Conservation (phyloP, 1,140 invertebrate species). For the Drosophila sulfurigaster region DNA sequence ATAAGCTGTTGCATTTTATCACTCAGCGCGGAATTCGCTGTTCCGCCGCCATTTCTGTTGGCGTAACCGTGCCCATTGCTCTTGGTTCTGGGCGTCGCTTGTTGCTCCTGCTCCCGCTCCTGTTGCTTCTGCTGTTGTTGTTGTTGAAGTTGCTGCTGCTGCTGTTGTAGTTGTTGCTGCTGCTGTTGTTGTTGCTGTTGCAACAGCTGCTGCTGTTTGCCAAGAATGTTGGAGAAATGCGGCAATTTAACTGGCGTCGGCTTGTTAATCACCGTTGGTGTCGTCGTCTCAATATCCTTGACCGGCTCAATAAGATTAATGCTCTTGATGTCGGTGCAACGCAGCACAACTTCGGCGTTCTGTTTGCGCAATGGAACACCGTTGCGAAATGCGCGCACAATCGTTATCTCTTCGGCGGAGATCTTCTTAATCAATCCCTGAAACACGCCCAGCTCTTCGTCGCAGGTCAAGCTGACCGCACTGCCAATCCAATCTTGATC, state of each 20-base stretch:
- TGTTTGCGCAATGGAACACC: conserved; percentile 88
- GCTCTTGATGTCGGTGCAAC: conserved; percentile 83
- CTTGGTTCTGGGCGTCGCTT: conserved; percentile 45
- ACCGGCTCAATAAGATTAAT: conserved; percentile 76
- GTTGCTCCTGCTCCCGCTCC: conserved; percentile 44
- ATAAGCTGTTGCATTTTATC: conserved; percentile 73
- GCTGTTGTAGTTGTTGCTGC: conserved; percentile 44
- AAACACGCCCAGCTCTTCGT: conserved; percentile 79
- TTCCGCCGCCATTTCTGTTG: conserved; percentile 10
- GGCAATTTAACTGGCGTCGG: conserved; percentile 81
- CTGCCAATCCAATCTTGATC: conserved; percentile 83
- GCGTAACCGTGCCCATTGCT: conserved; percentile 43
- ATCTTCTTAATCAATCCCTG: conserved; percentile 93
- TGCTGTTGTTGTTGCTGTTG: conserved; percentile 57
- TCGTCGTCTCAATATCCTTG: conserved; percentile 60
- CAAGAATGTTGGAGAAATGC: conserved; percentile 73
- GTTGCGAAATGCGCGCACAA: conserved; percentile 92
- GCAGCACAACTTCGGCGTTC: conserved; percentile 87
- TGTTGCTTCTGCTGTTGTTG: conserved; percentile 44
- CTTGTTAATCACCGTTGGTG: conserved; percentile 78
- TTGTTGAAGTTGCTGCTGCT: conserved; percentile 58
- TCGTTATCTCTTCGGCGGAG: conserved; percentile 89
- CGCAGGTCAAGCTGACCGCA: conserved; percentile 83
- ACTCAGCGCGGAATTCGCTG: conserved; percentile 52
- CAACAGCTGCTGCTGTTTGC: conserved; percentile 66